Conservation (phyloP, 2,888 invertebrate genomes). For the Lithophane ornitopus region DNA sequence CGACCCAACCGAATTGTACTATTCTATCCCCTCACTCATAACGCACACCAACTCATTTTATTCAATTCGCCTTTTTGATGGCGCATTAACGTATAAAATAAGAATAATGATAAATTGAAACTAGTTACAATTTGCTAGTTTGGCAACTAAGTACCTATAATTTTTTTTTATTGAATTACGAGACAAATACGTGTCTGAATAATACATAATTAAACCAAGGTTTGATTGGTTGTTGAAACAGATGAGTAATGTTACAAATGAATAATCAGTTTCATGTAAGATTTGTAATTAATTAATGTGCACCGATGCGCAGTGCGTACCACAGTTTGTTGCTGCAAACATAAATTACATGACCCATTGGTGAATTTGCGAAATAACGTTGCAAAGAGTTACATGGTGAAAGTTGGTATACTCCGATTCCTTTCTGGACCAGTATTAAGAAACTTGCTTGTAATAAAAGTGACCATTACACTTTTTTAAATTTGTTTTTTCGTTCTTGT, state of each 20-base stretch:
- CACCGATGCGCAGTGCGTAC: slow-evolving; percentile 34
- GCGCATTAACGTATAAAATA: slow-evolving; percentile 23
- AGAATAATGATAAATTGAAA: not conserved
- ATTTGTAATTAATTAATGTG: slow-evolving; percentile 21
- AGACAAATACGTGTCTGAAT: not conserved
- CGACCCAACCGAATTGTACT: slow-evolving; percentile 75
- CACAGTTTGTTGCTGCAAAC: slow-evolving; percentile 48
- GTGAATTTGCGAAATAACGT: slow-evolving; percentile 72
- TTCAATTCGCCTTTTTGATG: slow-evolving; percentile 69
- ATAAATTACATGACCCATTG: slow-evolving; percentile 62
- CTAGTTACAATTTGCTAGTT: not conserved
- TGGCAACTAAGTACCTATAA: not conserved
- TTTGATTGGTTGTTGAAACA: not conserved
- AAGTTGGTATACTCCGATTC: slow-evolving; percentile 75
- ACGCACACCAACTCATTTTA: slow-evolving; percentile 68
- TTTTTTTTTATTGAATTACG: slow-evolving; percentile 12
- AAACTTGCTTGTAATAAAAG: slow-evolving; percentile 10
- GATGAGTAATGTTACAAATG: not conserved
- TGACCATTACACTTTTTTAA: not conserved
- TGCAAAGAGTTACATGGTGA: slow-evolving; percentile 70
- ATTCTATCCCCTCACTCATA: slow-evolving; percentile 70
- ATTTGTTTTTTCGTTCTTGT: not conserved
- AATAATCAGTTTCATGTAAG: slow-evolving; percentile 2
- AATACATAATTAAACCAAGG: slow-evolving; percentile 1
- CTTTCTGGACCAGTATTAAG: slow-evolving; percentile 65